These are phyloP conservation scores for Fregata magnificens DNA, from an alignment of 2,113 vertebrate species.

Conservation along the genomic window DNA sequence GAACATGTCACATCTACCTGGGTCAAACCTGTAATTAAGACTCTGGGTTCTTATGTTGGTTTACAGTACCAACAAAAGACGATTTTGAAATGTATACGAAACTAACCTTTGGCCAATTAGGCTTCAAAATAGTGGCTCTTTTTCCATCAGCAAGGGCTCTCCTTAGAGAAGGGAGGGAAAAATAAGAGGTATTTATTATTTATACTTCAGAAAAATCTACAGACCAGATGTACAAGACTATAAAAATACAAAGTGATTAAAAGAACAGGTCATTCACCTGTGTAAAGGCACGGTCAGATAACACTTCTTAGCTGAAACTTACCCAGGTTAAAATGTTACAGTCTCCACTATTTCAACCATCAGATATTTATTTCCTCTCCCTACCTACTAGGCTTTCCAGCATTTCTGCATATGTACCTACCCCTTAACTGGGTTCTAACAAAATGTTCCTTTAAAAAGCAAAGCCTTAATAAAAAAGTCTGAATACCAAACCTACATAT, in stretches of 20 bases:
- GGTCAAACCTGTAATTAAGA: not conserved
- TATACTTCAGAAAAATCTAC: not conserved
- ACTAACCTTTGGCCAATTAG: constrained; percentile 90
- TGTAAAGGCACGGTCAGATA: not conserved
- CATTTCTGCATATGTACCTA: not conserved
- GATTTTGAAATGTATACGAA: not conserved
- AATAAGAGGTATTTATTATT: not conserved
- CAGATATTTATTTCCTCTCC: not conserved
- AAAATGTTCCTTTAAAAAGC: not conserved
- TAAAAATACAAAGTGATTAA: not conserved
- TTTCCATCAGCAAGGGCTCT: constrained; percentile 89
- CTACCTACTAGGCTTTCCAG: not conserved
- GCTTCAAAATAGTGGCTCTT: constrained; percentile 84
- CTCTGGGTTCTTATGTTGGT: not conserved
- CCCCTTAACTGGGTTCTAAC: not conserved
- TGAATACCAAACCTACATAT: not conserved
- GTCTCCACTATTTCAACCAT: not conserved
- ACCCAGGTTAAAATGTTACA: not conserved
- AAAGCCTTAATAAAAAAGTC: not conserved
- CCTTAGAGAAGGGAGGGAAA: constrained; percentile 65
- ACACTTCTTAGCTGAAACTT: not conserved
- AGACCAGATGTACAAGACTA: not conserved
- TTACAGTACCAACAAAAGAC: not conserved
- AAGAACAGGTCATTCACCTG: not conserved
- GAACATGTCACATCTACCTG: not conserved